Evolutionary conservation across 1,140 invertebrate species (phyloP).

Genomic region (Meloidogyne floridensis): DNA sequence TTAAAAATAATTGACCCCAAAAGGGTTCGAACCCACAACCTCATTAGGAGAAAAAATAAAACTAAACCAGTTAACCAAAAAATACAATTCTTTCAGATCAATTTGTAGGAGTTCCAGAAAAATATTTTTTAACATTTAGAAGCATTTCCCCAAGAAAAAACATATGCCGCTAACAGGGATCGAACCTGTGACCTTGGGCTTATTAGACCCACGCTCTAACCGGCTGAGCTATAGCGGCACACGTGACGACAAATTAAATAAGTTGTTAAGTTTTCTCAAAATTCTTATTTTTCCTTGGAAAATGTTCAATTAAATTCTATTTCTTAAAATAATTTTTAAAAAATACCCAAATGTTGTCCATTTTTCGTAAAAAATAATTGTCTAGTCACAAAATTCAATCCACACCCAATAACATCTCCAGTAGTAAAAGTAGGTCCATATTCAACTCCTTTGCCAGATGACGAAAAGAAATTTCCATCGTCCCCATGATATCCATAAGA

Average conservation of each 20-base stretch:
- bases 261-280: not conserved
- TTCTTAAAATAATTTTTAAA: slow-evolving; percentile 8
- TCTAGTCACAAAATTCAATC: slow-evolving; percentile 94
- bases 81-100: not conserved
- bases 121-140: too few species aligned
- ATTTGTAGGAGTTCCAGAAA: too few species aligned
- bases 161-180: slow-evolving; percentile 57
- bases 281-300: too few species aligned
- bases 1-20: too few species aligned
- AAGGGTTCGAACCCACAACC: too few species aligned
- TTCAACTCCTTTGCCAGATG: slow-evolving; percentile 87
- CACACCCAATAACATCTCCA: slow-evolving; percentile 92
- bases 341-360: slow-evolving; percentile 85
- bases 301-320: not conserved
- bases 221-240: slow-evolving; percentile 66
- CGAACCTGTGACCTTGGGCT: slow-evolving; percentile 66
- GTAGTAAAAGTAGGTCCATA: slow-evolving; percentile 99
- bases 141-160: not conserved
- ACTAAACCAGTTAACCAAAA: not conserved
- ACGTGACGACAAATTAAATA: not conserved
- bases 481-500: slow-evolving; percentile 99
- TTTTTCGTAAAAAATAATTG: slow-evolving; percentile 99
- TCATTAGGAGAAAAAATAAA: not conserved
- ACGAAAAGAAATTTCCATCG: slow-evolving; percentile 97
- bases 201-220: slow-evolving; percentile 67